Evolutionary conservation across 2,797 vertebrate genomes (phyloP).

Genomic region (Serranus cabrilla): DNA sequence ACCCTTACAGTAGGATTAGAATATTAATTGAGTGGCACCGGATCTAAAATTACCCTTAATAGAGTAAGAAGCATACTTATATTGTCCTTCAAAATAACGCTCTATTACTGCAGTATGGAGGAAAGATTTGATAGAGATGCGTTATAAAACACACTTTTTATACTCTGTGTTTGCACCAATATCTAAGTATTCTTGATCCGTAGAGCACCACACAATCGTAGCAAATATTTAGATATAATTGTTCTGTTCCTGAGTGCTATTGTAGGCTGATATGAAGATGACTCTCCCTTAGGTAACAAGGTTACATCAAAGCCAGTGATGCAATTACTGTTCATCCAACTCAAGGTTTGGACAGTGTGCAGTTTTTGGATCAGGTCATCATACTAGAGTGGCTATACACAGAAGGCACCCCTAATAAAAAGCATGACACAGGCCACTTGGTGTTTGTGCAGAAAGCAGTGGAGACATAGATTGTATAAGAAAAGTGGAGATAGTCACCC

Average conservation of each 20-base stretch:
- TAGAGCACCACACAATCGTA: background rate
- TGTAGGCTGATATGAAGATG: background rate
- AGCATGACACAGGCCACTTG: background rate
- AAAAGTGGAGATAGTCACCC: no score
- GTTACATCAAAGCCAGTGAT: background rate
- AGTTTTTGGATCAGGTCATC: no score
- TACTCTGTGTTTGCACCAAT: background rate
- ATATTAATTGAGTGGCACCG: conserved; percentile 6
- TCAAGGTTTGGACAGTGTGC: background rate
- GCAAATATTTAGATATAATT: background rate
- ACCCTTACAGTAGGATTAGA: background rate
- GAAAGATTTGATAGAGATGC: background rate
- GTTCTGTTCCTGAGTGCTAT: background rate
- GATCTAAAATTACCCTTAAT: conserved; percentile 14
- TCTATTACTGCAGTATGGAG: conserved; percentile 6
- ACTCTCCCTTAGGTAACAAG: background rate
- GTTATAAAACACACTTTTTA: background rate
- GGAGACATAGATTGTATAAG: no score
- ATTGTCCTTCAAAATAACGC: conserved; percentile 5
- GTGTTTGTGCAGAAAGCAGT: no score
- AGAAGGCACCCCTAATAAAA: background rate
- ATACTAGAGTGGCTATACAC: background rate
- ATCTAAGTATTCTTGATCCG: background rate
- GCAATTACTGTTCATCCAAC: background rate
- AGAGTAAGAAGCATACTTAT: conserved; percentile 16